A percentile compares a stretch with the other conserved stretches of the same genome.
Conservation (phyloP, 2,888 invertebrate genomes). For the Dilophus febrilis region DNA sequence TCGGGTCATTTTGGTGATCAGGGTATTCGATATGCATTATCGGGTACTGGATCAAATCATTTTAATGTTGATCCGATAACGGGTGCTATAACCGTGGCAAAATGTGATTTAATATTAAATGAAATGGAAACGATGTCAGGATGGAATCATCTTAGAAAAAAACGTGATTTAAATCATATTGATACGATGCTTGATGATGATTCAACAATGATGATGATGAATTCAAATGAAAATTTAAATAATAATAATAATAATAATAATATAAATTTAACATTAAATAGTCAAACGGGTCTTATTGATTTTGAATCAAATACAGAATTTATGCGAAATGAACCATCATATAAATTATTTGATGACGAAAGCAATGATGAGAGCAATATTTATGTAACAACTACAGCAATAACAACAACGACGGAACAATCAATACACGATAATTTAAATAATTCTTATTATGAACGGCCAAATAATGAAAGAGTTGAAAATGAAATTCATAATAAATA, state of each 20-base stretch:
- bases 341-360: slow-evolving; percentile 1
- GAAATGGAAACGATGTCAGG: slow-evolving; percentile 16
- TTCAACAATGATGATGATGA: too few species aligned
- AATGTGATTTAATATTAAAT: slow-evolving; percentile 34
- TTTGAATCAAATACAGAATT: too few species aligned
- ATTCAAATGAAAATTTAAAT: too few species aligned
- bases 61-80: slow-evolving; percentile 64
- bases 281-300: slow-evolving; percentile 7
- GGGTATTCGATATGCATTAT: slow-evolving; percentile 68
- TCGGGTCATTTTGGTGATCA: slow-evolving; percentile 64
- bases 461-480: too few species aligned
- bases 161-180: slow-evolving; percentile 11
- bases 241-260: background rate
- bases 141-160: slow-evolving; percentile 14
- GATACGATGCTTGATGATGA: background rate
- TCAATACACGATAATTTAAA: too few species aligned
- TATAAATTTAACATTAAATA: slow-evolving; percentile 8
- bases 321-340: too few species aligned
- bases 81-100: slow-evolving; percentile 65
- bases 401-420: too few species aligned
- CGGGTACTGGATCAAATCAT: slow-evolving; percentile 65
- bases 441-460: too few species aligned
- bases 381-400: slow-evolving; percentile 4
- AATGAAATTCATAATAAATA: too few species aligned
- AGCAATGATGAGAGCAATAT: slow-evolving; percentile 5